A percentile compares a stretch with the other conserved stretches of the same genome.
These are phyloP conservation scores for Todiramphus chloris DNA, from an alignment of 2,113 vertebrate genomes.

Conservation along the genomic window DNA sequence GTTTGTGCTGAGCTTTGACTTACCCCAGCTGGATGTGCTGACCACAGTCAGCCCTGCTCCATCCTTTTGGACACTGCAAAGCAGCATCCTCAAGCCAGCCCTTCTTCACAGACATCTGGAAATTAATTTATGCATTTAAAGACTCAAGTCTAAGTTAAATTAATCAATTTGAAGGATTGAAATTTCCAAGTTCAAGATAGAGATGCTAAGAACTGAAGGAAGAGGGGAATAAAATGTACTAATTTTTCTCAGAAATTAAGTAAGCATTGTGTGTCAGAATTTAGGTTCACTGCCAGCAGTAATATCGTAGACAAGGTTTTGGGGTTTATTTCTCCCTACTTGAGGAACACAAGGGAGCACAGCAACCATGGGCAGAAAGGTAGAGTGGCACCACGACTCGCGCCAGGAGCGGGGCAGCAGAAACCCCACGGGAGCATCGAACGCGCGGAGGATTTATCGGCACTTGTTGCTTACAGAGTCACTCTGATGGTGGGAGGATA, in stretches of 20 bases:
- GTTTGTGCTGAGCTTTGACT: background rate
- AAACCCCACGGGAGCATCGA: rapidly evolving
- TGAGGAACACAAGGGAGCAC: background rate
- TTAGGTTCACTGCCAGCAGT: background rate
- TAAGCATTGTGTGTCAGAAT: background rate
- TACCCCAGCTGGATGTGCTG: background rate
- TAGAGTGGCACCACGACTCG: background rate
- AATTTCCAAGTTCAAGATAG: background rate
- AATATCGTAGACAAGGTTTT: background rate
- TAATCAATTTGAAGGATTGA: background rate
- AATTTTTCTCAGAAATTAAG: background rate
- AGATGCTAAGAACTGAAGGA: background rate
- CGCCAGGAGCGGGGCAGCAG: background rate
- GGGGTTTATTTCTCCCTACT: background rate
- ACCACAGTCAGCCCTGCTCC: background rate
- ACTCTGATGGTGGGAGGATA: background rate
- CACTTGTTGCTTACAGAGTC: background rate
- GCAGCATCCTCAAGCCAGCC: background rate
- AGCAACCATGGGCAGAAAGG: background rate
- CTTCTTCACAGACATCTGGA: background rate
- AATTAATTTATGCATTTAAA: background rate
- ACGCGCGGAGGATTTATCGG: rapidly evolving
- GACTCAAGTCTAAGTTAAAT: background rate
- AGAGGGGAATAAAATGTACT: background rate
- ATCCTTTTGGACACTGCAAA: background rate